phyloP scores from a whole-genome alignment of 92 coral and sea anemone genomes.

The Desmophyllum pertusum region DNA sequence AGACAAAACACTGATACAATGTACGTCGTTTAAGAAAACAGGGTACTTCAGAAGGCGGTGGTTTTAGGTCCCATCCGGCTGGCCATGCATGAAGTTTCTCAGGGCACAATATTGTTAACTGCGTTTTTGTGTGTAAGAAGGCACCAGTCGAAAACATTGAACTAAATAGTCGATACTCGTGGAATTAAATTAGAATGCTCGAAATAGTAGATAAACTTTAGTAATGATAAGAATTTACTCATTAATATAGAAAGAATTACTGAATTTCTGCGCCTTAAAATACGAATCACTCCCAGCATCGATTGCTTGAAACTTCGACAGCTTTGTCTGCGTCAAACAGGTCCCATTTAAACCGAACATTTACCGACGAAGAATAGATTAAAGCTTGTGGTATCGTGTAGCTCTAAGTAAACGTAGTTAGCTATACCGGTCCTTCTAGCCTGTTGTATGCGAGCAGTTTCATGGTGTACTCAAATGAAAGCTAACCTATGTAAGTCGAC shows the following conservation, averaged over 20 bases:
- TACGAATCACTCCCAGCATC: neutral
- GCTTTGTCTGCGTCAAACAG: too few relatives aligned
- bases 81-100: conserved; percentile 14
- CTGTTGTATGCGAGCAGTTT: neutral
- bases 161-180: neutral
- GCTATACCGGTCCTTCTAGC: neutral
- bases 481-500: neutral
- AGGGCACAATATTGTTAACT: conserved; percentile 19
- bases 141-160: neutral
- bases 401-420: neutral
- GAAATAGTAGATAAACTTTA: neutral
- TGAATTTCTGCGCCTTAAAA: neutral
- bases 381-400: neutral
- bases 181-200: neutral
- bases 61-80: neutral
- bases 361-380: neutral
- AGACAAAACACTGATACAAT: neutral
- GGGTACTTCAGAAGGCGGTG: neutral
- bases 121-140: neutral
- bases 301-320: neutral
- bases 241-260: neutral
- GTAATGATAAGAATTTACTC: neutral
- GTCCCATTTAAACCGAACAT: too few relatives aligned
- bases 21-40: neutral
- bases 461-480: neutral